These are phyloP conservation scores for Monodelphis domestica DNA, from an alignment of 2,797 vertebrate species.

Conservation along the genomic window DNA sequence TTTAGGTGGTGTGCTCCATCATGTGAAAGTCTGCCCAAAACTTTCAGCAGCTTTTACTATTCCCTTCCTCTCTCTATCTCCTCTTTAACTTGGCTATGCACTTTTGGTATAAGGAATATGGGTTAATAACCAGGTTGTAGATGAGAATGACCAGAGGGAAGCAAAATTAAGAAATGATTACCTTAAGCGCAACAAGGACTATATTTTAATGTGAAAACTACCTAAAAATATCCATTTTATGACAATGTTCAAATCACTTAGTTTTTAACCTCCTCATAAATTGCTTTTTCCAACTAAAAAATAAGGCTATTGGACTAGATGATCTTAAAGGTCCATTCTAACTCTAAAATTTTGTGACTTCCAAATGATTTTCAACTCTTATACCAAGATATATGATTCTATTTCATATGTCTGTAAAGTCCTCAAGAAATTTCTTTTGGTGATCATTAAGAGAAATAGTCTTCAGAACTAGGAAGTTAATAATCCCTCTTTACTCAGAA, in stretches of 20 bases:
- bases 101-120: not conserved
- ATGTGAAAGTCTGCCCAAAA: not conserved
- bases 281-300: not conserved
- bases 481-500: not conserved
- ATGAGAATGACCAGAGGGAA: not conserved
- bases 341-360: not conserved
- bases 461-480: not conserved
- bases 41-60: not conserved
- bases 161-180: not conserved
- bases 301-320: not conserved
- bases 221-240: not conserved
- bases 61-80: not conserved
- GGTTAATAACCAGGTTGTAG: not conserved
- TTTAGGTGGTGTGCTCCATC: not conserved
- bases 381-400: not conserved
- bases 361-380: not conserved
- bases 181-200: not conserved
- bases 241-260: not conserved
- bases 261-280: not conserved
- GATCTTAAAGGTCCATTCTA: not conserved
- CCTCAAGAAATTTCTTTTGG: not conserved
- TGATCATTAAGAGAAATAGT: not conserved
- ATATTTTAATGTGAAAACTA: not conserved
- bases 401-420: not conserved
- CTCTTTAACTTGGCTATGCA: not conserved